Evolutionary conservation across 2,797 vertebrate species (phyloP).

Genomic region (Gobionotothen gibberifrons): DNA sequence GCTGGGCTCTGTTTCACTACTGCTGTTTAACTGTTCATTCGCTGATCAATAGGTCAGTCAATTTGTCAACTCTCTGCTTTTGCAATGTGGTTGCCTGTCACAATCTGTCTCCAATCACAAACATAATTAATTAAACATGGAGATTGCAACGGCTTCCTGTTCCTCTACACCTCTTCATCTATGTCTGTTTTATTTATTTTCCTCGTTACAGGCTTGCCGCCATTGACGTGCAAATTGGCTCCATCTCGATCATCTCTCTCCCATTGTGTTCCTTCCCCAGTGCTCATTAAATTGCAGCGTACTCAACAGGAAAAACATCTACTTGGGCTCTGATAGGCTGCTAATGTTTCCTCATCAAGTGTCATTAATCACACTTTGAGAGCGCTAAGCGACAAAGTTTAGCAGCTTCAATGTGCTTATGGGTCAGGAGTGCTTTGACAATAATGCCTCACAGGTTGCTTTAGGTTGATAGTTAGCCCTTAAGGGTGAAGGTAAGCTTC

Average conservation of each 20-base stretch:
- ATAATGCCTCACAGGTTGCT: conserved; percentile 31
- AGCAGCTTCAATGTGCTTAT: conserved; percentile 26
- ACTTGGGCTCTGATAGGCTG: conserved; percentile 53
- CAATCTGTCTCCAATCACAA: conserved; percentile 42
- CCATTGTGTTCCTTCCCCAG: conserved; percentile 61
- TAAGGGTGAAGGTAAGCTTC: conserved; percentile 3
- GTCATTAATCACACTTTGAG: conserved; percentile 76
- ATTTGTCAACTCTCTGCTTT: conserved; percentile 55
- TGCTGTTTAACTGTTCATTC: conserved; percentile 51
- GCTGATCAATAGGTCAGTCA: conserved; percentile 61
- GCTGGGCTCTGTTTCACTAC: conserved; percentile 20
- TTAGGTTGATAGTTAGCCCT: conserved; percentile 19
- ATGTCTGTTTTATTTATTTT: conserved; percentile 44
- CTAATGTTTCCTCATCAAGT: conserved; percentile 73
- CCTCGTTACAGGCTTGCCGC: conserved; percentile 49
- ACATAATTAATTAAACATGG: conserved; percentile 65
- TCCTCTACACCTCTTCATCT: conserved; percentile 40
- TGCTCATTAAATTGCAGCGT: conserved; percentile 74
- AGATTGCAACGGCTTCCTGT: conserved; percentile 37
- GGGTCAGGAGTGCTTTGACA: conserved; percentile 30
- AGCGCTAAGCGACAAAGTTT: conserved; percentile 48
- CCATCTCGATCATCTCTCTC: conserved; percentile 77
- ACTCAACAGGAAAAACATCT: conserved; percentile 42
- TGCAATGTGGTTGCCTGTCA: conserved; percentile 20
- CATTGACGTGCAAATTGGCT: conserved; percentile 74